Conservation (phyloP, 2,113 vertebrate genomes). For the Bungarus multicinctus region DNA sequence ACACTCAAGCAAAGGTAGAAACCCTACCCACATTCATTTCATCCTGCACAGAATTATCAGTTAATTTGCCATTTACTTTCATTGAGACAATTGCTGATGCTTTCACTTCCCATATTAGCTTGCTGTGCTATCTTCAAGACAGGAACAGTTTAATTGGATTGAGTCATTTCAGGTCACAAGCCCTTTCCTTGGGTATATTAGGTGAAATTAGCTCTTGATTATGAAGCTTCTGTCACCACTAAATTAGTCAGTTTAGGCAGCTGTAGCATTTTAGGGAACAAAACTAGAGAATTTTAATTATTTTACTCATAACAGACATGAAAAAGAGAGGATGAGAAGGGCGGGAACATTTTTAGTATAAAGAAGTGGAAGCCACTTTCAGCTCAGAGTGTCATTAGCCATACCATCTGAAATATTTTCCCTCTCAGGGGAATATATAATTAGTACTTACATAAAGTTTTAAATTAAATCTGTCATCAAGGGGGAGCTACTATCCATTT, state of each 20-base stretch:
- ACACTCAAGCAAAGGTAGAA: neutral
- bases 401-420: neutral
- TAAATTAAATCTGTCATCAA: slow-evolving; percentile 34
- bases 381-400: neutral
- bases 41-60: neutral
- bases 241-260: neutral
- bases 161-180: neutral
- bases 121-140: neutral
- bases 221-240: neutral
- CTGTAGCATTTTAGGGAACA: neutral
- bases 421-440: slow-evolving; percentile 25
- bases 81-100: neutral
- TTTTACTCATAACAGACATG: slow-evolving; percentile 3
- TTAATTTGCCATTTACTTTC: neutral
- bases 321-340: neutral
- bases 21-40: neutral
- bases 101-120: neutral
- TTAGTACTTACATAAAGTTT: slow-evolving; percentile 7
- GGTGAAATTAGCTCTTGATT: neutral
- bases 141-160: neutral
- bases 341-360: slow-evolving; percentile 15
- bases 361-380: slow-evolving; percentile 20
- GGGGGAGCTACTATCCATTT: slow-evolving; percentile 15
- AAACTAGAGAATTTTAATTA: neutral
- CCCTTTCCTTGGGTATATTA: neutral